Conservation (phyloP, 2,888 invertebrate genomes). For the Phyllotreta cruciferae region DNA sequence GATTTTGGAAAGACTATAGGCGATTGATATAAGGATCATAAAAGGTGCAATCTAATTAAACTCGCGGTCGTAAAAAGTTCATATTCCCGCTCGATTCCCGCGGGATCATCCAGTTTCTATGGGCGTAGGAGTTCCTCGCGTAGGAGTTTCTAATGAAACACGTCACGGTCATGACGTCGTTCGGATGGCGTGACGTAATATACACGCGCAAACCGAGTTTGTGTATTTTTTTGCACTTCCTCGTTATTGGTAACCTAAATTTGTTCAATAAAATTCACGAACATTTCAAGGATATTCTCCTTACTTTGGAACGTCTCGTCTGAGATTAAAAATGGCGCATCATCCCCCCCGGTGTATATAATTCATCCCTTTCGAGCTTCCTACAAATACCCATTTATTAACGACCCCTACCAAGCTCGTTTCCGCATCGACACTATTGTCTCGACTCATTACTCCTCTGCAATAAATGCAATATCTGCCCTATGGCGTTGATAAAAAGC, state of each 20-base stretch:
- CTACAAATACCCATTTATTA: slow-evolving; percentile 13
- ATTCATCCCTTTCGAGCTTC: background rate
- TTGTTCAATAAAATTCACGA: no score
- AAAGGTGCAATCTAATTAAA: no score
- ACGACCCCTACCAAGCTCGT: slow-evolving; percentile 4
- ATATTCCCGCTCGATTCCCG: no score
- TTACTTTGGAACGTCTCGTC: background rate
- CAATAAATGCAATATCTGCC: slow-evolving; percentile 17
- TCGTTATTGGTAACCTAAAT: background rate
- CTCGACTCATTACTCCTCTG: slow-evolving; percentile 17
- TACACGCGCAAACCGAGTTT: background rate
- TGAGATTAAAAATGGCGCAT: no score
- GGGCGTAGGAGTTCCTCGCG: no score
- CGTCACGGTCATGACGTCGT: no score
- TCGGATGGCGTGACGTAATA: no score
- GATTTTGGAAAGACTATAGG: no score
- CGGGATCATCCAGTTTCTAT: background rate
- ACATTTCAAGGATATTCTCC: no score
- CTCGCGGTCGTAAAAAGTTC: no score
- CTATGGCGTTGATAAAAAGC: background rate
- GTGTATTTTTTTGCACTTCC: background rate
- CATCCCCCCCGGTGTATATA: background rate
- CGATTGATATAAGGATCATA: no score
- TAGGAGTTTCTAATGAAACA: no score
- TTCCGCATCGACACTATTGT: slow-evolving; percentile 24